A percentile compares a stretch with the other conserved stretches of the same genome.
These are phyloP conservation scores for Stenichneumon culpator DNA, from an alignment of 2,888 invertebrate genomes.

Conservation along the genomic window DNA sequence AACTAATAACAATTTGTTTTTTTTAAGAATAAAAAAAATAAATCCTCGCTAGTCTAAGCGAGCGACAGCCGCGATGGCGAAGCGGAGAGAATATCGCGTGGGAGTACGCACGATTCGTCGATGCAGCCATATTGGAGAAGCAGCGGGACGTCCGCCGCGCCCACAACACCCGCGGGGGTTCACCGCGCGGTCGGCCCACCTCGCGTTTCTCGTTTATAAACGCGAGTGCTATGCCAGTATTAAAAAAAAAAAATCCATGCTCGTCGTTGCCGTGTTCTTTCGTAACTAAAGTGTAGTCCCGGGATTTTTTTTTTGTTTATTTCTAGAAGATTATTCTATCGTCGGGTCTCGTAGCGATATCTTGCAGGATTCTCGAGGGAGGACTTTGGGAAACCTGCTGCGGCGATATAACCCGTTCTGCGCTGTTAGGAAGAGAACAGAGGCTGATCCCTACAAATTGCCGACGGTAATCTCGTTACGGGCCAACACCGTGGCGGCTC, in stretches of 20 bases:
- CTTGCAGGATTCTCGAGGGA: constrained; percentile 4
- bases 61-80: constrained; percentile 29
- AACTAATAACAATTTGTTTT: not conserved
- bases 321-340: not conserved
- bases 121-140: constrained; percentile 80
- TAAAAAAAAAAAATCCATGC: not conserved
- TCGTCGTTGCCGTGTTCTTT: not conserved
- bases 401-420: constrained; percentile 57
- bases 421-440: constrained; percentile 34
- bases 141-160: constrained; percentile 82
- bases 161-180: constrained; percentile 72
- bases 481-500: constrained; percentile 70
- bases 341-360: constrained; percentile 1
- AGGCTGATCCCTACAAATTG: constrained; percentile 76
- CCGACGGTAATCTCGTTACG: constrained; percentile 77
- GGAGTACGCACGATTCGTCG: constrained; percentile 76
- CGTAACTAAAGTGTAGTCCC: not conserved
- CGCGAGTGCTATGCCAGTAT: constrained; percentile 10
- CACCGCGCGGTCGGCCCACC: constrained; percentile 37
- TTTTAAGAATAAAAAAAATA: not conserved
- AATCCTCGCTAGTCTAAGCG: constrained; percentile 21
- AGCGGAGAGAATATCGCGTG: constrained; percentile 69
- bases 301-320: constrained; percentile 10
- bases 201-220: constrained; percentile 46
- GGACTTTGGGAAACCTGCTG: constrained; percentile 63